Percentiles rank a stretch among this genome's conserved stretches.
phyloP scores from a whole-genome alignment of 2,888 invertebrate species.

The Mesorhabditis sp. region DNA sequence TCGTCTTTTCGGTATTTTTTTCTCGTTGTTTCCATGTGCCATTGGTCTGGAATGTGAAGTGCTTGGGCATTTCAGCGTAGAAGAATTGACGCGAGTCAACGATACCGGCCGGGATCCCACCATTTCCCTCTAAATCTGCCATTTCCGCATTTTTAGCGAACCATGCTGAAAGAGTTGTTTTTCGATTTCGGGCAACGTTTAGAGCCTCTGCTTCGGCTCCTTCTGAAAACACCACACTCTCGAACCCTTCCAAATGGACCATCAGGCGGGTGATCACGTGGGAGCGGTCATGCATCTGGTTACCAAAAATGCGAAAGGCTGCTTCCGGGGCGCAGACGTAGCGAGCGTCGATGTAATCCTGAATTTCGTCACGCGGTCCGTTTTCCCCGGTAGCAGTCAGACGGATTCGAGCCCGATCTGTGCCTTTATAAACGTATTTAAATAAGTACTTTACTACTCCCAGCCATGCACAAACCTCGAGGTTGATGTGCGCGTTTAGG shows the following conservation, averaged over 20 bases:
- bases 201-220: constrained; percentile 11
- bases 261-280: no score
- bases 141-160: constrained; percentile 9
- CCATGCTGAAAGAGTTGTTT: constrained; percentile 10
- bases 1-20: neutral
- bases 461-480: constrained; percentile 50
- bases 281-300: no score
- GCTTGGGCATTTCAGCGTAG: constrained; percentile 18
- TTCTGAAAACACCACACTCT: no score
- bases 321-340: constrained; percentile 30
- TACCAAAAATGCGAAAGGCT: constrained; percentile 14
- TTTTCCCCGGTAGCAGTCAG: constrained; percentile 43
- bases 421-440: no score
- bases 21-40: constrained; percentile 6
- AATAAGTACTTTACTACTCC: constrained; percentile 25
- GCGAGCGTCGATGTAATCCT: constrained; percentile 17
- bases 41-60: constrained; percentile 11
- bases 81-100: neutral
- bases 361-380: constrained; percentile 21
- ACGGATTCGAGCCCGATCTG: constrained; percentile 23
- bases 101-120: neutral
- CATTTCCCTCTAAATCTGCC: neutral
- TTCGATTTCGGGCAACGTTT: neutral
- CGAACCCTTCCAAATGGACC: no score
- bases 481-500: constrained; percentile 42